Evolutionary conservation across 2,113 vertebrate genomes (phyloP), one percentile per base, ranked within the genome.

Genomic region (Ictidomys tridecemlineatus): DNA sequence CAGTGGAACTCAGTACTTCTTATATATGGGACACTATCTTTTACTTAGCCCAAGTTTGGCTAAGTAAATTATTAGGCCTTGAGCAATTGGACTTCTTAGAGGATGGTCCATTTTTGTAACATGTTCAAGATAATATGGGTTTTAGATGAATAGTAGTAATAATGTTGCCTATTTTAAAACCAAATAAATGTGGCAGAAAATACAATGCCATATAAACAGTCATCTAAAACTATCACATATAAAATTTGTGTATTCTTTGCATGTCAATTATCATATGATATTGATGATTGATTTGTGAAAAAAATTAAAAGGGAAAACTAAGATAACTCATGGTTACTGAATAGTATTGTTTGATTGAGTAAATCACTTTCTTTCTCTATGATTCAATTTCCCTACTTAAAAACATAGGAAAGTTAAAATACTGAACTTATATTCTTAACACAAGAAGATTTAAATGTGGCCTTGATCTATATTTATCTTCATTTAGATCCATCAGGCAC

Each of bases 361-460:
- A 88, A 91, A 34, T 83, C 61, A 96, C 26, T 95, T 96, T 72
- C 72, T 9, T 87, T 96, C 76, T 87, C 70, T 89, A 45, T 94
- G 26, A 91, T 2, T 92, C 58, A 89, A n/a, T 89, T 77, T 78
- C 1, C 11, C 37, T 69, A 53, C 39, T 95, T 74, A 42, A 74
- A 94, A 91, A 53, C 63, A 85, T 69, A 82, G 34, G 17, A 79
- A 89, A 89, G 92, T 45, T 4, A 82, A 63, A 88, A 73, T 48
- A 53, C 4, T 77, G 53, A 70, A 82, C 28, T 80, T 86, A 82
- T 69, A 53, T 85, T 80, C 32, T 70, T 73, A 74, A 48, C 83
- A 86, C 14, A 89, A 63, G 28, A 61, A 94, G 22, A 74, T 84
- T 82, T 77, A 89, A 95, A 80, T 78, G 83, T 63, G 58, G 30